These are phyloP conservation scores for Etheostoma cragini DNA, from an alignment of 2,113 vertebrate genomes.

Conservation along the genomic window DNA sequence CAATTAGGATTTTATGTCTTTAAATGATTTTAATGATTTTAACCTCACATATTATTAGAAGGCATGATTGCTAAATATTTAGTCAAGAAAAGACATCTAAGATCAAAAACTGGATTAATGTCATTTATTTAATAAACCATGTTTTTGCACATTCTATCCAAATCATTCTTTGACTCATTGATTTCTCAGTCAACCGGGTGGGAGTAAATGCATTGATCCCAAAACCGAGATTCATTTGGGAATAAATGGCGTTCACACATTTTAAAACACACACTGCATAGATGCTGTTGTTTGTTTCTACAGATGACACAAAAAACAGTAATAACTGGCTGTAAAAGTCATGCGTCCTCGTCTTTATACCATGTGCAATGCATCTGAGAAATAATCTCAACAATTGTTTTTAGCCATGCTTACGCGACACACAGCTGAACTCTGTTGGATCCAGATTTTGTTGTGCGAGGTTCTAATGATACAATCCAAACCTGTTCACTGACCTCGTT, in stretches of 20 bases:
- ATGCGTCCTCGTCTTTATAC: background rate
- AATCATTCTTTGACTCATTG: background rate
- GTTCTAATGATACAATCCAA: background rate
- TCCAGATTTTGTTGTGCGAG: background rate
- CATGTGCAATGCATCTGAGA: background rate
- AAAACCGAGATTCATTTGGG: background rate
- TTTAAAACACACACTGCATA: background rate
- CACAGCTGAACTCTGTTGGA: background rate
- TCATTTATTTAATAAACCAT: background rate
- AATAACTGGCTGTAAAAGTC: background rate
- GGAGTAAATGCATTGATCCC: background rate
- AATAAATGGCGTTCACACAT: background rate
- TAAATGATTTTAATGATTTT: too few species aligned
- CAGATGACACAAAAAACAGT: background rate
- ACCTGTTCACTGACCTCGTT: conserved; percentile 21
- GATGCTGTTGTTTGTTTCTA: background rate
- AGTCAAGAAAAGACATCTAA: background rate
- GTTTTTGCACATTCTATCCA: background rate
- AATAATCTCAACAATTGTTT: background rate
- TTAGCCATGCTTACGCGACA: background rate
- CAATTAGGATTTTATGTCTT: too few species aligned
- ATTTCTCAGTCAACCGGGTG: background rate
- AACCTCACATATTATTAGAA: background rate
- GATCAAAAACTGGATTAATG: background rate
- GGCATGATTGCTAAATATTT: background rate